Evolutionary conservation across 2,888 invertebrate species (phyloP).

Genomic region (Chloromyia formosa): DNA sequence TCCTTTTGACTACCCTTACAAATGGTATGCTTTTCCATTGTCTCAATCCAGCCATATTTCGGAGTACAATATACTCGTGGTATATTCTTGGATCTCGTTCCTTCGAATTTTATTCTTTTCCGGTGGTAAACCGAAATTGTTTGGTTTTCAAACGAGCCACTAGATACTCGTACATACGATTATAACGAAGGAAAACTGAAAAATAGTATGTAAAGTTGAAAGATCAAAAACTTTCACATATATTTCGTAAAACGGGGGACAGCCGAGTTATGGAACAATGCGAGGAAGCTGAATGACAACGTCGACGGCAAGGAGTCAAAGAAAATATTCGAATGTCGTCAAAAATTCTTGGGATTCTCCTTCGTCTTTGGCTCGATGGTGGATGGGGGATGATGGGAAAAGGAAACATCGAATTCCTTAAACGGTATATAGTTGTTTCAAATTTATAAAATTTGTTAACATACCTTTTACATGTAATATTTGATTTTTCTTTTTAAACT

Average conservation of each 20-base stretch:
- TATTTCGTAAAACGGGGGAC: conserved; percentile 25
- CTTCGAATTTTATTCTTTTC: conserved; percentile 36
- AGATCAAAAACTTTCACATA: conserved; percentile 49
- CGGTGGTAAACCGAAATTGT: conserved; percentile 35
- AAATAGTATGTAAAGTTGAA: conserved; percentile 46
- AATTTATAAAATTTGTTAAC: conserved; percentile 41
- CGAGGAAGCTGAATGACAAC: not conserved
- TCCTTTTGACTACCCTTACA: not conserved
- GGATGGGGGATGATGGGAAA: not conserved
- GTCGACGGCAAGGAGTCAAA: conserved; percentile 33
- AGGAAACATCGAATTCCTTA: conserved; percentile 9
- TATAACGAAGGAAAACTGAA: not conserved
- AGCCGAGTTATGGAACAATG: conserved; percentile 6
- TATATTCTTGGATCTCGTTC: not conserved
- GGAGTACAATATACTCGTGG: not conserved
- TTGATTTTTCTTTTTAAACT: no score
- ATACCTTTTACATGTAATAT: not conserved
- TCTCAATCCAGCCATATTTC: no score
- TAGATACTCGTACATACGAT: no score
- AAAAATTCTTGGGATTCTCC: conserved; percentile 45
- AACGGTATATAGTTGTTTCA: not conserved
- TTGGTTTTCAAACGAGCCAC: conserved; percentile 38
- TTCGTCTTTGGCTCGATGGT: conserved; percentile 9
- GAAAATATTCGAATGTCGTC: conserved; percentile 48
- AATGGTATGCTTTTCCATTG: conserved; percentile 1